Percentiles rank a stretch among this genome's conserved stretches.
Conservation (phyloP, 2,888 invertebrate species). For the Barypeithes pellucidus region DNA sequence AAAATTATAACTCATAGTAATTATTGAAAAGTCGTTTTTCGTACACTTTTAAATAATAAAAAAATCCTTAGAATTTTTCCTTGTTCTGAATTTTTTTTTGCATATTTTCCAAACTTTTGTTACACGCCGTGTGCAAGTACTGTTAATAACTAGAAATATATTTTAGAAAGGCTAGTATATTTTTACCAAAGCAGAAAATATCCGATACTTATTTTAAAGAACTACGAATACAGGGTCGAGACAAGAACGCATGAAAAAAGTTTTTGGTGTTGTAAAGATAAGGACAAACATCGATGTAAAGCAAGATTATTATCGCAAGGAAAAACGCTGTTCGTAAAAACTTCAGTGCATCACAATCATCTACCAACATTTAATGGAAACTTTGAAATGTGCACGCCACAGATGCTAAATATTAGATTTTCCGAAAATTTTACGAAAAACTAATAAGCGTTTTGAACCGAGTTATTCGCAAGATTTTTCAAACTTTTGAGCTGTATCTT, state of each 20-base stretch:
- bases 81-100: too few relatives aligned
- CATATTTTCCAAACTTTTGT: too few relatives aligned
- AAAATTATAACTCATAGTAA: too few relatives aligned
- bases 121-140: too few relatives aligned
- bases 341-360: slow-evolving; percentile 40
- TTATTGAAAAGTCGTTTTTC: too few relatives aligned
- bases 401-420: slow-evolving; percentile 24
- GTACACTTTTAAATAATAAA: too few relatives aligned
- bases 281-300: slow-evolving; percentile 32
- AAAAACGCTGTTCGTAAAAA: slow-evolving; percentile 31
- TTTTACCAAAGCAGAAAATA: slow-evolving; percentile 38
- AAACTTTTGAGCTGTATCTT: too few relatives aligned
- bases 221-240: slow-evolving; percentile 38
- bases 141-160: neutral
- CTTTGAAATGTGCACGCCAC: slow-evolving; percentile 15
- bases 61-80: too few relatives aligned
- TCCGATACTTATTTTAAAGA: slow-evolving; percentile 37
- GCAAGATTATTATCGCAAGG: slow-evolving; percentile 34
- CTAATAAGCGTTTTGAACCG: neutral
- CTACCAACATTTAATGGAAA: slow-evolving; percentile 24
- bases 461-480: too few relatives aligned
- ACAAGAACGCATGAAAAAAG: slow-evolving; percentile 37
- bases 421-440: slow-evolving; percentile 3
- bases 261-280: slow-evolving; percentile 45
- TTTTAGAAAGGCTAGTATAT: slow-evolving; percentile 28